A percentile compares a stretch with the other conserved stretches of the same genome.
phyloP scores from a whole-genome alignment of 2,797 vertebrate genomes.

The Amblyopsis hoosieri region DNA sequence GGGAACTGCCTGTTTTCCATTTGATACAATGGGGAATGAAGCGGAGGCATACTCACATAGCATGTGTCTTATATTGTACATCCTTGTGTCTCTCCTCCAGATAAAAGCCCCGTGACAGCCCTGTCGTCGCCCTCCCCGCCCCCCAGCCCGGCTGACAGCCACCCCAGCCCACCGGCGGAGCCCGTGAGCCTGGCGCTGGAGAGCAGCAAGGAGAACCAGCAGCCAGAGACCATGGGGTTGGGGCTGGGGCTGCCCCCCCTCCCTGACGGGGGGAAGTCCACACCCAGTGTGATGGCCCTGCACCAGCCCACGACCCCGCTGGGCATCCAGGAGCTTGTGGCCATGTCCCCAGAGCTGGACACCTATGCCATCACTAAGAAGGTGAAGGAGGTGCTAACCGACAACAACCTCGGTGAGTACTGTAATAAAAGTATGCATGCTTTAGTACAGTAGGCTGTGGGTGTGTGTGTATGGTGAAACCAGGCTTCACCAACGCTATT shows the following conservation, averaged over 20 bases:
- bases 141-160: constrained; percentile 83
- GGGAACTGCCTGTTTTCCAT: no score
- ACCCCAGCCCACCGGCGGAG: constrained; percentile 85
- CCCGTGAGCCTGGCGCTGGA: constrained; percentile 86
- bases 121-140: constrained; percentile 90
- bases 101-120: constrained; percentile 83
- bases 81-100: constrained; percentile 45
- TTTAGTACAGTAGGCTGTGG: no score
- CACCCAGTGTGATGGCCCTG: constrained; percentile 64
- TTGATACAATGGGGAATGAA: no score
- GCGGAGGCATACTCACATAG: no score
- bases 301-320: constrained; percentile 79
- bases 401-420: constrained; percentile 94
- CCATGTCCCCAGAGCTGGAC: constrained; percentile 94
- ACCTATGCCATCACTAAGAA: constrained; percentile 97
- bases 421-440: no score
- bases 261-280: constrained; percentile 77
- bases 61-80: not conserved
- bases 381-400: constrained; percentile 97
- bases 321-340: constrained; percentile 96
- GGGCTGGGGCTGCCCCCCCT: constrained; percentile 61
- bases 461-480: no score
- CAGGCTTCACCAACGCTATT: no score
- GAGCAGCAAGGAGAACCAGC: constrained; percentile 97
- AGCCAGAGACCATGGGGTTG: constrained; percentile 81